Conservation (phyloP, 2,113 vertebrate species). For the Ctenomys sociabilis region DNA sequence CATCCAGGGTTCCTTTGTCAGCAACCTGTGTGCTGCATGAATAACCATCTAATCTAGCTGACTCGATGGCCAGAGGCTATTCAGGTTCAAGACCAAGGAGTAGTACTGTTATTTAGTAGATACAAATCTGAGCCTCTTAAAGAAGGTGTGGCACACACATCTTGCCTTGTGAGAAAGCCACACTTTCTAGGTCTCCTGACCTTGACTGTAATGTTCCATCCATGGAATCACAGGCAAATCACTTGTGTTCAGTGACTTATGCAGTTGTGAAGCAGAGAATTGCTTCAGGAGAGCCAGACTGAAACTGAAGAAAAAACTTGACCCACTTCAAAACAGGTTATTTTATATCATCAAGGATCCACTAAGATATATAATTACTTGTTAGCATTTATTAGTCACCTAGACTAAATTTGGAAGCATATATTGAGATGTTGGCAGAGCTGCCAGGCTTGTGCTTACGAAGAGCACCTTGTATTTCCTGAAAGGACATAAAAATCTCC, state of each 20-base stretch:
- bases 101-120: not conserved
- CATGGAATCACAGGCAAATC: not conserved
- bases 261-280: not conserved
- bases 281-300: not conserved
- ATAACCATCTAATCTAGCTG: not conserved
- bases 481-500: slow-evolving; percentile 56
- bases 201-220: not conserved
- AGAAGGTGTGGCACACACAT: not conserved
- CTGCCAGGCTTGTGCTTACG: slow-evolving; percentile 1
- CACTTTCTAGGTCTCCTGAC: not conserved
- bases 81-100: not conserved
- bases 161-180: not conserved
- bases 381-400: not conserved
- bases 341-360: not conserved
- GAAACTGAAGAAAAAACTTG: not conserved
- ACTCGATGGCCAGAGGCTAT: not conserved
- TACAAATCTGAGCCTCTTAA: not conserved
- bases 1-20: not conserved
- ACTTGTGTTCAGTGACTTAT: not conserved
- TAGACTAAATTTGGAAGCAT: slow-evolving; percentile 32
- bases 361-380: not conserved
- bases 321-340: not conserved
- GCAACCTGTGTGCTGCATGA: not conserved
- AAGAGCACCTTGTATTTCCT: slow-evolving; percentile 55
- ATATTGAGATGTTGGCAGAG: not conserved